Evolutionary conservation across 2,113 vertebrate genomes (phyloP).

Genomic region (Saimiri boliviensis): DNA sequence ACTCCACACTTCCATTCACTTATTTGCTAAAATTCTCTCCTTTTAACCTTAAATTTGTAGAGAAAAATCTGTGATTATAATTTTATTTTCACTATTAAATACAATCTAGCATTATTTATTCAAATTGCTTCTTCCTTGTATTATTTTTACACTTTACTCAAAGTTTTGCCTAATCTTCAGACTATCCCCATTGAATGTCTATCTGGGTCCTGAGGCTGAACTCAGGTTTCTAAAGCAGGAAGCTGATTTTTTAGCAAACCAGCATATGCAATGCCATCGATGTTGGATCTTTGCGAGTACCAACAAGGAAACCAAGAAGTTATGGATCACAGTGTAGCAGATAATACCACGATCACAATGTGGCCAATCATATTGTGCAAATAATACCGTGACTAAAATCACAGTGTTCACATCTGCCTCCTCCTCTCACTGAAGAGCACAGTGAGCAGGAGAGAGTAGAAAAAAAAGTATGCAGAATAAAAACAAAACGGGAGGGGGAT

Average conservation of each 20-base stretch:
- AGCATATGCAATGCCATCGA: background rate
- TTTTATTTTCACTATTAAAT: conserved; percentile 13
- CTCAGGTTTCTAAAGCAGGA: background rate
- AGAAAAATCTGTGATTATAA: background rate
- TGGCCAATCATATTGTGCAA: background rate
- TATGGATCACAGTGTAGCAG: background rate
- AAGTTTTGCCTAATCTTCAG: background rate
- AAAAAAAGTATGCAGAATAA: background rate
- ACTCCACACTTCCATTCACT: background rate
- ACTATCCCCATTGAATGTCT: background rate
- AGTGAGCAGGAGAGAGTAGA: background rate
- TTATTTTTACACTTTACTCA: background rate
- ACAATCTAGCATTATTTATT: background rate
- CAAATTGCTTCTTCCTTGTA: background rate
- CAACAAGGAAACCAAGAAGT: background rate
- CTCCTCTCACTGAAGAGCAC: too few relatives aligned
- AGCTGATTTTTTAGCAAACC: background rate
- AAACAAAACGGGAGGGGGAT: background rate
- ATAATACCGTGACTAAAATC: background rate
- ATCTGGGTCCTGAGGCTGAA: background rate
- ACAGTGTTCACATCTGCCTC: background rate
- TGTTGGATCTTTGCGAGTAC: background rate
- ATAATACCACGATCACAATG: background rate
- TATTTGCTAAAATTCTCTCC: background rate
- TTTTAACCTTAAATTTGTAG: conserved; percentile 42